Evolutionary conservation across 2,888 invertebrate species (phyloP), one percentile per base, ranked within the genome.

Genomic region (Hipparchia semele): DNA sequence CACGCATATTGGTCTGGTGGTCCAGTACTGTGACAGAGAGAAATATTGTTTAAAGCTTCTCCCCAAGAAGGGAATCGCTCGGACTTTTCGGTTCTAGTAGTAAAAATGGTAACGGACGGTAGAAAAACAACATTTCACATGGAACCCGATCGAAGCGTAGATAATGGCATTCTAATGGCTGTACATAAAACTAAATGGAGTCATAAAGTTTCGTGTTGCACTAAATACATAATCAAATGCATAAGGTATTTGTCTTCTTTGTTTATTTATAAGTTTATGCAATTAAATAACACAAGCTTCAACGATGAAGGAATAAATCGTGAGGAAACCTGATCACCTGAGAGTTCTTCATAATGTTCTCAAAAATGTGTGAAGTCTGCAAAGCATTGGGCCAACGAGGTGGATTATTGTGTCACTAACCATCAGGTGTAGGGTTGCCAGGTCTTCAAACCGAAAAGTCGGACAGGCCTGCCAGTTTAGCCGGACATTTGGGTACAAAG

Each of bases 61-160:
- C 46, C 23, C 65, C 49, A 23, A 4, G 4, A 13, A 10, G 51
- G 46, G 12, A 23, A 23, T 59, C 2, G 2, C 33, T 23, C 7
- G 13, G 13, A 13, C n/a, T 13, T 49, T 49, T 62, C 9, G 23
- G 58, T n/a, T 68, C 53, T 58, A 60, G 59, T 72, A 68, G 64
- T 73, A 75, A 75, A 73, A 73, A 70, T 68, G 59, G 70, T 71
- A 68, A 60, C 70, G 61, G 51, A 72, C 59, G 65, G 70, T 75
- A 54, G 70, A 75, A 72, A 61, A 73, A 72, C 72, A 70, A 67
- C 39, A 67, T 72, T 70, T 65, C 68, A 68, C 56, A 67, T 74
- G 10, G 72, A 74, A 59, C 72, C 72, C 72, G 72, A 72, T 72
- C 58, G 69, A 58, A 66, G 33, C 56, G 56, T 67, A 69, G 74